Percentiles rank a stretch among this genome's conserved stretches.
Evolutionary conservation across 1,140 invertebrate genomes (phyloP).

Genomic region (Drosophila mojavensis): DNA sequence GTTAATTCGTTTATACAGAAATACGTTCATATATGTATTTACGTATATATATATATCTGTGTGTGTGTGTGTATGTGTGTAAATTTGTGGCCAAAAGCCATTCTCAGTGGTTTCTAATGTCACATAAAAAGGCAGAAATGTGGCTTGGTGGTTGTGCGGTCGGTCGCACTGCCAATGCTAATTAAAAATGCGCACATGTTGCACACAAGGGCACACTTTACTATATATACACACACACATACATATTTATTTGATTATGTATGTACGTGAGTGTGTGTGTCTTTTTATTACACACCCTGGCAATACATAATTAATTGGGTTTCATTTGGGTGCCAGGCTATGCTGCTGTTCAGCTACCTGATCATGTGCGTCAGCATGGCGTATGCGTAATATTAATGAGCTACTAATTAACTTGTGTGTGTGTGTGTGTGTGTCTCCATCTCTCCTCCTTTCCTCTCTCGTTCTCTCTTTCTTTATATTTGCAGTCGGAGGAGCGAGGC

Average conservation of each 20-base stretch:
- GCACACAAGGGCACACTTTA: slow-evolving; percentile 53
- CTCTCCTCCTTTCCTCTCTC: neutral
- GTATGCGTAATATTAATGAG: slow-evolving; percentile 74
- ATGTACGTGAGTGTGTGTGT: slow-evolving; percentile 23
- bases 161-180: slow-evolving; percentile 43
- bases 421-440: neutral
- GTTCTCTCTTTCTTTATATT: slow-evolving; percentile 40
- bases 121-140: slow-evolving; percentile 42
- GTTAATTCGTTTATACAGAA: slow-evolving; percentile 66
- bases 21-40: neutral
- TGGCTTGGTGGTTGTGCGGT: slow-evolving; percentile 4
- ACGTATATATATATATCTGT: slow-evolving; percentile 1
- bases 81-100: slow-evolving; percentile 17
- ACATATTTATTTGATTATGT: slow-evolving; percentile 8
- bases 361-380: slow-evolving; percentile 62
- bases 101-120: slow-evolving; percentile 50
- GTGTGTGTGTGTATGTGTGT: slow-evolving; percentile 1
- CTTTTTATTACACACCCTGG: slow-evolving; percentile 47
- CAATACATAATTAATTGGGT: slow-evolving; percentile 74
- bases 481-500: slow-evolving; percentile 86
- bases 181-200: slow-evolving; percentile 73
- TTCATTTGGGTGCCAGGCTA: slow-evolving; percentile 21
- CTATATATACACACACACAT: neutral
- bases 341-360: slow-evolving; percentile 35
- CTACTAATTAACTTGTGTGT: slow-evolving; percentile 69